Evolutionary conservation across 2,888 invertebrate species (phyloP).

Genomic region (Scrobipalpa atriplicella): DNA sequence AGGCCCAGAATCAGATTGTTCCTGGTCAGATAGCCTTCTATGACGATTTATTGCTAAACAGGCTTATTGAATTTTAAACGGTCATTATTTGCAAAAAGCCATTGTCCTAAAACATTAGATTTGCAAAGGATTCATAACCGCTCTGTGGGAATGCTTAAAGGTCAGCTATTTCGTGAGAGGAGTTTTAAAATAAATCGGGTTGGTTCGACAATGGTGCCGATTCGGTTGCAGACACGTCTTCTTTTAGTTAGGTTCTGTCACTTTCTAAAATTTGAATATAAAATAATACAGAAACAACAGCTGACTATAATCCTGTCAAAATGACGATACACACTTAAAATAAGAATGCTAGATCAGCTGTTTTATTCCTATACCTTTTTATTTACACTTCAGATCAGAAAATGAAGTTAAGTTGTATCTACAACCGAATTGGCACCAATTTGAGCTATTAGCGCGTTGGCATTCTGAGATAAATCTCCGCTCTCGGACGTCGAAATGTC

Average conservation of each 20-base stretch:
- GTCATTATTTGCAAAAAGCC: constrained; percentile 62
- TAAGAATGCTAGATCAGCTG: too few relatives aligned
- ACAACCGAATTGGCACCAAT: too few relatives aligned
- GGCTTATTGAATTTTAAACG: constrained; percentile 77
- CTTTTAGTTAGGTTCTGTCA: too few relatives aligned
- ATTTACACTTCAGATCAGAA: too few relatives aligned
- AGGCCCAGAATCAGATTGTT: constrained; percentile 72
- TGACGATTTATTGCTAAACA: constrained; percentile 74
- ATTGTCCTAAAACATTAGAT: constrained; percentile 53
- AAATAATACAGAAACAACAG: too few relatives aligned
- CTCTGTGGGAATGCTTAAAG: constrained; percentile 37
- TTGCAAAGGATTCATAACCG: constrained; percentile 41
- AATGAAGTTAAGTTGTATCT: too few relatives aligned
- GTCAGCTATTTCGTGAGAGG: constrained; percentile 49
- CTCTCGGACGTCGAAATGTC: constrained; percentile 49
- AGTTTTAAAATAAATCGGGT: constrained; percentile 52
- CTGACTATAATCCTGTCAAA: too few relatives aligned
- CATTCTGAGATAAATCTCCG: constrained; percentile 41
- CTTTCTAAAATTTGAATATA: too few relatives aligned
- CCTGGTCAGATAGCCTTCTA: constrained; percentile 77
- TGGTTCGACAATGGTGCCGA: constrained; percentile 43
- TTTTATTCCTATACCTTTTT: too few relatives aligned
- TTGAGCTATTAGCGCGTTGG: constrained; percentile 47
- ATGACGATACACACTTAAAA: too few relatives aligned
- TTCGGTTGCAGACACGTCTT: too few relatives aligned